These are phyloP conservation scores for Melinaea marsaeus DNA, from an alignment of 2,888 invertebrate genomes.

Conservation along the genomic window DNA sequence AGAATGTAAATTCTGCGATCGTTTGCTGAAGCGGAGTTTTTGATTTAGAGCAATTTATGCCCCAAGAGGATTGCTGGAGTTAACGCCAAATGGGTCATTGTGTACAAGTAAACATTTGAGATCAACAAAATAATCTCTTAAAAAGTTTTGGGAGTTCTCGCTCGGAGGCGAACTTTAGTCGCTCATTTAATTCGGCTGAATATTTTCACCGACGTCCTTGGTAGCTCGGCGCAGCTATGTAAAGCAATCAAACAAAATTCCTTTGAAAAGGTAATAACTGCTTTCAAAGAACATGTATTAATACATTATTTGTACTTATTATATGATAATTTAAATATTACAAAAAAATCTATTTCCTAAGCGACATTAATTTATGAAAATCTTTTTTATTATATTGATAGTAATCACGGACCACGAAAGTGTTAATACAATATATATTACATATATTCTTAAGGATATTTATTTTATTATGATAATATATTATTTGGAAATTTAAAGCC, in stretches of 20 bases:
- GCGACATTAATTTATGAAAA: no score
- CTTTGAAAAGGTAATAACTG: conserved; percentile 21
- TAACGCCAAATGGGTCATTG: conserved; percentile 37
- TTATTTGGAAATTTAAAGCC: no score
- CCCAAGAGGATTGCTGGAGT: conserved; percentile 33
- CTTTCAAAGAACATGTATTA: conserved; percentile 13
- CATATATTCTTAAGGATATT: no score
- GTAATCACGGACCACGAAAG: no score
- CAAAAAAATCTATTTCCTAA: no score
- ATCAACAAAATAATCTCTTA: conserved; percentile 24
- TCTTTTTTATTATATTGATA: no score
- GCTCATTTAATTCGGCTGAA: conserved; percentile 39
- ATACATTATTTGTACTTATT: no score
- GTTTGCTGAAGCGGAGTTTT: conserved; percentile 38
- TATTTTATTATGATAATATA: no score
- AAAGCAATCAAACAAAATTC: conserved; percentile 37
- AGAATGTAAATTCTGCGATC: conserved; percentile 39
- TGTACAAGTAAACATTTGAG: conserved; percentile 25
- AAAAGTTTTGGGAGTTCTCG: conserved; percentile 26
- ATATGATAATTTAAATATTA: no score
- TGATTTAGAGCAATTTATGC: conserved; percentile 45
- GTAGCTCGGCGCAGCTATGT: conserved; percentile 34
- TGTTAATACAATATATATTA: no score
- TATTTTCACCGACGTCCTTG: conserved; percentile 36
- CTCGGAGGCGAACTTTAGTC: conserved; percentile 31